Evolutionary conservation across 2,888 invertebrate species (phyloP), one percentile per base, ranked within the genome.

Genomic region (Ptychoptera contaminata): DNA sequence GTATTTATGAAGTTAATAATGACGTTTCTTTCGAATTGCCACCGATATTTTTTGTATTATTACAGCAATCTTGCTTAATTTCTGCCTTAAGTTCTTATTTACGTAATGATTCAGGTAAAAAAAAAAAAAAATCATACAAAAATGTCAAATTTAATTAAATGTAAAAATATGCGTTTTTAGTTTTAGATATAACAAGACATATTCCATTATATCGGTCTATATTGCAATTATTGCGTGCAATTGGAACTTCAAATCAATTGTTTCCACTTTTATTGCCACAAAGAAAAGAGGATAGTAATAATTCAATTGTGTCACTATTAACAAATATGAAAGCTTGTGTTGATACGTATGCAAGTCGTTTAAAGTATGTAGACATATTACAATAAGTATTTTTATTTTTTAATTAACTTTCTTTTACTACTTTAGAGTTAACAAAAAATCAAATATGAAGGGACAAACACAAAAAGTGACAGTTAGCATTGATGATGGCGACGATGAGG

Each of bases 141-240:
- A n/a, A n/a, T n/a, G n/a, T n/a, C n/a, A n/a, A n/a, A n/a, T n/a
- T n/a, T 43, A 37, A 48, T 51, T 48, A 47, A 49, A n/a, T 56
- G 52, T n/a, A 61, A 70, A 23, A 23, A 23, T 23, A 23, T 23
- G n/a, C n/a, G 3, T 23, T 23, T 23, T 5, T 23, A 23, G 93
- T 93, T 53, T 68, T 94, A 63, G 93, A 94, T 68, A 92, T 94
- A 83, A 90, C 93, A n/a, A 77, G 92, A 14, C 93, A 93, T 69
- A 90, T 93, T 65, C 91, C 92, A 23, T 72, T 93, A 55, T 93
- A 93, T 68, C 77, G 84, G 53, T 82, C 87, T 51, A 80, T 92
- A 56, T 67, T 93, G 54, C 80, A 83, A 53, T 67, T 88, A 50
- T 72, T 91, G 49, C 75, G 92, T 51, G 85, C 87, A 1, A 68